These are phyloP conservation scores for Paragorgia papillata DNA, from an alignment of 92 coral and sea anemone species.

Conservation along the genomic window DNA sequence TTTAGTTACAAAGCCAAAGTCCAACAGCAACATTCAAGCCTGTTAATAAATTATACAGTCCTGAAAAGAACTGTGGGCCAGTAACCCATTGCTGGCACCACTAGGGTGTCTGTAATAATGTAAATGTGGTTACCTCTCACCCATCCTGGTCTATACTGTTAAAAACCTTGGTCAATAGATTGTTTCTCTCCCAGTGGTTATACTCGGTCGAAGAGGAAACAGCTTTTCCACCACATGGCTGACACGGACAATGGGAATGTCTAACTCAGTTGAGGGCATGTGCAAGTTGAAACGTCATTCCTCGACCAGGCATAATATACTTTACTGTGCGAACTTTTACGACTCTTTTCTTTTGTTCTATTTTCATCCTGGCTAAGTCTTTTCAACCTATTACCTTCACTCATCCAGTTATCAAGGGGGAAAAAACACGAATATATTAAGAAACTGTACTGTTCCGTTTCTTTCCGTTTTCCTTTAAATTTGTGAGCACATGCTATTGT, in stretches of 20 bases:
- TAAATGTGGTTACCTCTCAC: too few species aligned
- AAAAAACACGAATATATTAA: too few species aligned
- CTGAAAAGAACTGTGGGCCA: too few species aligned
- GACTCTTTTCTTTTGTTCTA: neutral
- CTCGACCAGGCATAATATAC: constrained; percentile 33
- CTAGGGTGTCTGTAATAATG: constrained; percentile 33
- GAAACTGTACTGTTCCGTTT: too few species aligned
- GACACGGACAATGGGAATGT: constrained; percentile 34
- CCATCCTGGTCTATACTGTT: neutral
- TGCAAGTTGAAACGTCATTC: constrained; percentile 48
- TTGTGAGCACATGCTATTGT: too few species aligned
- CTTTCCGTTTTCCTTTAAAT: neutral
- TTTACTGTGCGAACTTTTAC: too few species aligned
- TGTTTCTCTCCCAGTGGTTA: constrained; percentile 51
- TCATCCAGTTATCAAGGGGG: constrained; percentile 28
- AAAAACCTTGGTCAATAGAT: constrained; percentile 1
- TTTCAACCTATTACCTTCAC: constrained; percentile 9
- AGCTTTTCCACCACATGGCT: too few species aligned
- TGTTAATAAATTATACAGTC: too few species aligned
- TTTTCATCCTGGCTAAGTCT: constrained; percentile 14
- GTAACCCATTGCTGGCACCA: too few species aligned
- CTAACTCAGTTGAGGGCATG: constrained; percentile 43
- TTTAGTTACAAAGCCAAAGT: too few species aligned
- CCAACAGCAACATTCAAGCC: too few species aligned
- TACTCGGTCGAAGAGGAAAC: constrained; percentile 42